Conservation (phyloP, 1,140 invertebrate species). For the Heterodera schachtii region DNA sequence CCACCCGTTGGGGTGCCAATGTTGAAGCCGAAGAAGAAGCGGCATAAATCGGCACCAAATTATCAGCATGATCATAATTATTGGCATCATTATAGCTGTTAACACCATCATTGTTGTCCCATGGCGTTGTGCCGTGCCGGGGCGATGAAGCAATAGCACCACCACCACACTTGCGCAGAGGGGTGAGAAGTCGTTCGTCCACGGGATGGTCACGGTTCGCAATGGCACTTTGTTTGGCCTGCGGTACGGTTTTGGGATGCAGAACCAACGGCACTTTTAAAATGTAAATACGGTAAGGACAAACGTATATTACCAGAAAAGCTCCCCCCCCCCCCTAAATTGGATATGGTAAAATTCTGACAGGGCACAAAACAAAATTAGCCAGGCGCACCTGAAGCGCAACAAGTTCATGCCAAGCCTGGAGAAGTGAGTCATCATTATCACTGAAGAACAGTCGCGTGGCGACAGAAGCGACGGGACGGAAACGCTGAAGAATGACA, state of each 20-base stretch:
- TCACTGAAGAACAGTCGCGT: not conserved
- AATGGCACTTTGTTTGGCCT: slow-evolving; percentile 11
- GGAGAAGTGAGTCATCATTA: not conserved
- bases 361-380: too few species aligned
- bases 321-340: too few species aligned
- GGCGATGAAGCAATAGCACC: not conserved
- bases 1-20: not conserved
- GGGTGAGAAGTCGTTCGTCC: not conserved
- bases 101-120: not conserved
- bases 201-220: not conserved
- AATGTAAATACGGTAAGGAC: too few species aligned
- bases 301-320: too few species aligned
- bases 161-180: not conserved
- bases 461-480: not conserved
- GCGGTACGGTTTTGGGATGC: not conserved
- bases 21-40: not conserved
- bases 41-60: not conserved
- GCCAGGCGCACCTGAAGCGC: not conserved
- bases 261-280: too few species aligned
- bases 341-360: too few species aligned
- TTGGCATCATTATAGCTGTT: not conserved
- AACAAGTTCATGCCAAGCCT: slow-evolving; percentile 2
- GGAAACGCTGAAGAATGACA: not conserved
- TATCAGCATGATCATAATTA: not conserved
- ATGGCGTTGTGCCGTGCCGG: not conserved